Percentiles rank a stretch among this genome's conserved stretches.
These are phyloP conservation scores for Toxostoma redivivum DNA, from an alignment of 2,113 vertebrate species.

Conservation along the genomic window DNA sequence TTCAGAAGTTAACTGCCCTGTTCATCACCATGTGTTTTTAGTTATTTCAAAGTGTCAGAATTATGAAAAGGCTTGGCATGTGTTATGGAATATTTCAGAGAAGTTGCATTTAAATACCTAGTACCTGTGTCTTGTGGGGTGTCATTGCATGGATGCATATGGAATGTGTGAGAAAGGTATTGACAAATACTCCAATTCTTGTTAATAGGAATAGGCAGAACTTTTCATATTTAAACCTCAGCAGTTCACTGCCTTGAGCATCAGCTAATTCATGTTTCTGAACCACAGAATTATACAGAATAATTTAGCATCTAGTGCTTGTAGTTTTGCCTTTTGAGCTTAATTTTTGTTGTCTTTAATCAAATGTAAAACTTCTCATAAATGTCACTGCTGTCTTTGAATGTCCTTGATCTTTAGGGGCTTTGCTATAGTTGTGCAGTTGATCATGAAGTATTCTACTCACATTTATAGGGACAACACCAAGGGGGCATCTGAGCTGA, in stretches of 20 bases:
- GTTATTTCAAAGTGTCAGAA: conserved; percentile 34
- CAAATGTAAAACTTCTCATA: conserved; percentile 9
- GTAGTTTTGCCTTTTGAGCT: neutral
- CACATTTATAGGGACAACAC: neutral
- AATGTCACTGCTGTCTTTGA: neutral
- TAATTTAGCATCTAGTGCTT: conserved; percentile 38
- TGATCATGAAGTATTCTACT: neutral
- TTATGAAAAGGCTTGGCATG: neutral
- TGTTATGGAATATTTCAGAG: conserved; percentile 23
- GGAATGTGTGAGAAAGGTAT: neutral
- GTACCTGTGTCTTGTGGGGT: neutral
- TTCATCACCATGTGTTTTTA: conserved; percentile 33
- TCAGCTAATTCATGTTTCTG: conserved; percentile 36
- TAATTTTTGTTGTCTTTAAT: conserved; percentile 39
- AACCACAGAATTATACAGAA: conserved; percentile 8
- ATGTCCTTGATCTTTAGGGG: neutral
- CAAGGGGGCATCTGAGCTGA: neutral
- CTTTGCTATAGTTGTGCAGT: neutral
- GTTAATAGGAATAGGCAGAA: conserved; percentile 15
- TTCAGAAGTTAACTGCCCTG: neutral
- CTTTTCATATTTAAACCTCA: conserved; percentile 42
- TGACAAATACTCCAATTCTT: neutral
- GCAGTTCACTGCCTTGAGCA: neutral
- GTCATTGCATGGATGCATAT: neutral
- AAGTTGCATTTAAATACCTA: conserved; percentile 31